A percentile compares a stretch with the other conserved stretches of the same genome.
These are phyloP conservation scores for Nomada lathburiana DNA, from an alignment of 2,888 invertebrate genomes.

Conservation along the genomic window DNA sequence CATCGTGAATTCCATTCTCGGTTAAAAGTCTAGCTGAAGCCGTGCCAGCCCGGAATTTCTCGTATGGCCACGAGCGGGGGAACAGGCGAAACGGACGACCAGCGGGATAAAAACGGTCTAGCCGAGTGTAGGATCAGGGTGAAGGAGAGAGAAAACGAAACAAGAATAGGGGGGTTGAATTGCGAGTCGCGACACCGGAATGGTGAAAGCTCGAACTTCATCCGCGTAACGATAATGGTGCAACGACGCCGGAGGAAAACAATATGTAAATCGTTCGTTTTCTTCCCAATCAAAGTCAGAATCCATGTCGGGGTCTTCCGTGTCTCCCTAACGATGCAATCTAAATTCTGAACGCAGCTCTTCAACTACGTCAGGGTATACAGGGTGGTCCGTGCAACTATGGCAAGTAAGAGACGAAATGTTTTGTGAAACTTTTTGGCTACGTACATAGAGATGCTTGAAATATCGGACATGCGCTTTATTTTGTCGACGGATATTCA, in stretches of 20 bases:
- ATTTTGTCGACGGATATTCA: too few relatives aligned
- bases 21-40: conserved; percentile 59
- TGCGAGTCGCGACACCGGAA: conserved; percentile 20
- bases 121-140: background rate
- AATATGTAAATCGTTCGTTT: conserved; percentile 77
- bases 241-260: conserved; percentile 71
- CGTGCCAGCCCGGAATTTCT: conserved; percentile 43
- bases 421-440: too few relatives aligned
- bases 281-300: conserved; percentile 74
- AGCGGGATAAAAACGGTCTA: background rate
- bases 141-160: background rate
- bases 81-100: background rate
- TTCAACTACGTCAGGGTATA: conserved; percentile 50
- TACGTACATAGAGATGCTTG: too few relatives aligned
- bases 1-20: conserved; percentile 62
- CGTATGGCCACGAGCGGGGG: conserved; percentile 8
- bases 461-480: too few relatives aligned
- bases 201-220: conserved; percentile 65
- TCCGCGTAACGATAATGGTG: conserved; percentile 72
- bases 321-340: conserved; percentile 77
- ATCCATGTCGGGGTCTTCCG: conserved; percentile 62
- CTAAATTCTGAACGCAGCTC: conserved; percentile 75
- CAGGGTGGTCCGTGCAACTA: conserved; percentile 13
- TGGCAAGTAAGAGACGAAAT: too few relatives aligned
- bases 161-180: conserved; percentile 35